phyloP scores from a whole-genome alignment of 2,113 vertebrate species.

The Triplophysa rosa region DNA sequence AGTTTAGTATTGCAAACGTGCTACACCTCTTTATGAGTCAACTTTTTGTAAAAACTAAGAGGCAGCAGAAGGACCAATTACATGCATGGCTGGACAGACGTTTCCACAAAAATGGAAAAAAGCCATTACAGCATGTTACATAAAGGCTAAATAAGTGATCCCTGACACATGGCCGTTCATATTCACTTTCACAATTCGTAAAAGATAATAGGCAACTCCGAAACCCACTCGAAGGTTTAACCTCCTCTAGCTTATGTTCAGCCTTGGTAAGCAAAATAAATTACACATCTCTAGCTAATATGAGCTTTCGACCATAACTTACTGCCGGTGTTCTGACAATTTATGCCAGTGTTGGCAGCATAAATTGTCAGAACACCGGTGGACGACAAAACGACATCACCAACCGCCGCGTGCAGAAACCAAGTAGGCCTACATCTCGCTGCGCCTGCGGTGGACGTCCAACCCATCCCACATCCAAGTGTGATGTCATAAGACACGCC shows the following conservation, averaged over 20 bases:
- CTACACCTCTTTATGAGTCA: slow-evolving; percentile 13
- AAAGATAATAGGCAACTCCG: neutral
- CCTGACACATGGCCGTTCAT: slow-evolving; percentile 10
- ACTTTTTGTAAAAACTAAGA: slow-evolving; percentile 19
- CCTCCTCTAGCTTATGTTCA: slow-evolving; percentile 27
- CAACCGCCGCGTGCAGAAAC: neutral
- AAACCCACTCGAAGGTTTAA: neutral
- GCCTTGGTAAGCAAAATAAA: slow-evolving; percentile 24
- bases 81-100: slow-evolving; percentile 43
- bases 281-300: slow-evolving; percentile 15
- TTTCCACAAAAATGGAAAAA: slow-evolving; percentile 38
- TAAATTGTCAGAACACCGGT: no score
- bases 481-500: no score
- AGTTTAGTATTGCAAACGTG: slow-evolving; percentile 7
- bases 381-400: neutral
- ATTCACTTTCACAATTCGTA: neutral
- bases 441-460: no score
- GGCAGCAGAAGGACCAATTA: slow-evolving; percentile 46
- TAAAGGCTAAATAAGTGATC: slow-evolving; percentile 11
- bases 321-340: no score
- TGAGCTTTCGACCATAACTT: neutral
- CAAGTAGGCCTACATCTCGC: no score
- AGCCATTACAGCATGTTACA: slow-evolving; percentile 39
- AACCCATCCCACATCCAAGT: no score
- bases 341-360: neutral